Percentiles rank a stretch among this genome's conserved stretches.
Evolutionary conservation across 2,888 invertebrate genomes (phyloP).

Genomic region (Diadromus collaris): DNA sequence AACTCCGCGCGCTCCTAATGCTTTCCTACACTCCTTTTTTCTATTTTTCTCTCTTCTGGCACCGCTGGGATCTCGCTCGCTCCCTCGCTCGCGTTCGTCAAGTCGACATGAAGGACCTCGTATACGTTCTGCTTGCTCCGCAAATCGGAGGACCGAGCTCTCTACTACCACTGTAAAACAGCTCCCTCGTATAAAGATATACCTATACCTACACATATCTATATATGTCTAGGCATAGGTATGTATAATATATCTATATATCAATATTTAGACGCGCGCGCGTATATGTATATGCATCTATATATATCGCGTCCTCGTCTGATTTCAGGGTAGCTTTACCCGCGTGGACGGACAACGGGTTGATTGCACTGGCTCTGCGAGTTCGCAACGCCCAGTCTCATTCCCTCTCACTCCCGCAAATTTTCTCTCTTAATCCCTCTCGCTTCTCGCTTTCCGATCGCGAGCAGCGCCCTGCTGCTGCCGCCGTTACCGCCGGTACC

Average conservation of each 20-base stretch:
- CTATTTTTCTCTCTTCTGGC: conserved; percentile 52
- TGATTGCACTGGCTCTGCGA: conserved; percentile 78
- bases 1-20: conserved; percentile 67
- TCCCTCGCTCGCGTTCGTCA: conserved; percentile 61
- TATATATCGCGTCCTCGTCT: conserved; percentile 69
- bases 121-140: conserved; percentile 57
- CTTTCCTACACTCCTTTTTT: conserved; percentile 52
- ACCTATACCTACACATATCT: background rate
- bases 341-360: conserved; percentile 76
- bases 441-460: conserved; percentile 38
- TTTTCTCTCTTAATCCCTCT: conserved; percentile 60
- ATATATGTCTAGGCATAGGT: too few relatives aligned
- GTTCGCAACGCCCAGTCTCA: conserved; percentile 66
- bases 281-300: background rate
- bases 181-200: conserved; percentile 59
- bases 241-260: conserved; percentile 11
- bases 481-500: conserved; percentile 41
- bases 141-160: conserved; percentile 43
- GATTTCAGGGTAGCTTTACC: conserved; percentile 77
- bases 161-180: conserved; percentile 45
- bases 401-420: conserved; percentile 57
- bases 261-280: background rate
- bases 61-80: conserved; percentile 56
- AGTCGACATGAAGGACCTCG: conserved; percentile 61
- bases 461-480: conserved; percentile 52